These are phyloP conservation scores for Aphidius ervi DNA, from an alignment of 1,140 invertebrate species.

Conservation along the genomic window DNA sequence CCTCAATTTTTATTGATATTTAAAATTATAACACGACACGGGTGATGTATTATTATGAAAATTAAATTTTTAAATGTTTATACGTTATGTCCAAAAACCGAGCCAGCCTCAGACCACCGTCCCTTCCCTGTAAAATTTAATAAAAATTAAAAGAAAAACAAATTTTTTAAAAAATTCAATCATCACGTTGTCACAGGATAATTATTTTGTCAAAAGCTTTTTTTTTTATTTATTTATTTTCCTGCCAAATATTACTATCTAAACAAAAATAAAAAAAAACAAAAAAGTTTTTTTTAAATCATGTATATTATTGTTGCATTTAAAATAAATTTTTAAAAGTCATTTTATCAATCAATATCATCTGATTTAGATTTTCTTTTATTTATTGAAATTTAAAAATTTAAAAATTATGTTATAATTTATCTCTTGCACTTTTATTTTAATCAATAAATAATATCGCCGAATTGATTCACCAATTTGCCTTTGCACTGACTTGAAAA, in stretches of 20 bases:
- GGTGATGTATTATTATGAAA: not conserved
- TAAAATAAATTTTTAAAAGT: not conserved
- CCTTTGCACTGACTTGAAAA: not conserved
- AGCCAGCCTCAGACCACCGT: slow-evolving; percentile 48
- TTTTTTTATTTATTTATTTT: too few species aligned
- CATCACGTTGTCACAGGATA: too few species aligned
- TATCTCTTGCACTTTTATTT: slow-evolving; percentile 1
- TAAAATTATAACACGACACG: not conserved
- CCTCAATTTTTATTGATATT: not conserved
- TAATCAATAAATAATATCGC: slow-evolving; percentile 3
- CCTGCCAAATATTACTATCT: not conserved
- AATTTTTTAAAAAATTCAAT: too few species aligned
- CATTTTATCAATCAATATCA: slow-evolving; percentile 1
- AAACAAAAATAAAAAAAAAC: not conserved
- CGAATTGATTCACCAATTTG: slow-evolving; percentile 14
- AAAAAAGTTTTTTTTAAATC: not conserved
- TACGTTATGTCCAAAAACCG: slow-evolving; percentile 43
- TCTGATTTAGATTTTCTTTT: not conserved
- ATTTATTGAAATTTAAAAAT: too few species aligned
- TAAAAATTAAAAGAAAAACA: not conserved
- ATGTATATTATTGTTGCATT: not conserved
- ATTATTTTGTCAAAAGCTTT: too few species aligned
- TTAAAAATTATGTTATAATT: too few species aligned
- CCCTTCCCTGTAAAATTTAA: slow-evolving; percentile 34
- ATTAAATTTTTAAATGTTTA: slow-evolving; percentile 7